Base-by-base conservation (phyloP, 2,888 invertebrate species). In the Gryllus longicercus region DNA sequence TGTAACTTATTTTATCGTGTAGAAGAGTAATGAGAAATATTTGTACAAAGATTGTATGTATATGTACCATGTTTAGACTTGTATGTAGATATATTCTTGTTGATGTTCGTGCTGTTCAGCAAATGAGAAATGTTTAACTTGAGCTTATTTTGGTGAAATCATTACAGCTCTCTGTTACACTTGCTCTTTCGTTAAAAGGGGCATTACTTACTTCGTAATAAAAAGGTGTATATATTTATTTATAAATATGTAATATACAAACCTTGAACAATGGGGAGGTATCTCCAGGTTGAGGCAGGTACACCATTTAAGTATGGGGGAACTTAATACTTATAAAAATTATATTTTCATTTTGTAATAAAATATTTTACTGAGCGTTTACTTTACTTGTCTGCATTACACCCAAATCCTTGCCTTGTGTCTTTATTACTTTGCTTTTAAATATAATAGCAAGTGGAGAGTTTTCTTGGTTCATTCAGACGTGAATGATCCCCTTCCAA, bases 241-340 rank as follows among this genome's bases (percentile, higher is more conserved):
- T 77, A 49, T 77, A 77, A 50, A 49, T 77, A 50, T 49, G 77
- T 77, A 77, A 77, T 77, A 49, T 50, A 49, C 14, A 63, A 63
- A 63, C 63, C 38, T 38, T 38, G n/a, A 63, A 63, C n/a, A 63
- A 63, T 63, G 63, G 63, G 63, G 63, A 63, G 63, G 63, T 63
- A 63, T 63, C 63, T 63, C 63, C 63, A 18, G 63, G 63, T 63
- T 63, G 63, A 18, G 63, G 63, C 63, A 63, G n/a, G 63, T 63
- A 18, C 63, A n/a, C 63, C 63, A 63, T 63, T 63, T 63, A 18
- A n/a, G 14, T 18, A 63, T 63, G 63, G 63, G n/a, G 63, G n/a
- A 63, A 14, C n/a, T 63, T 18, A 63, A 18, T 14, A 63, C n/a
- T 18, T 18, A 63, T n/a, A 63, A 63, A 63, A 18, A 18, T 18